Evolutionary conservation across 2,797 vertebrate species (phyloP).

Genomic region (Oophaga sylvatica): DNA sequence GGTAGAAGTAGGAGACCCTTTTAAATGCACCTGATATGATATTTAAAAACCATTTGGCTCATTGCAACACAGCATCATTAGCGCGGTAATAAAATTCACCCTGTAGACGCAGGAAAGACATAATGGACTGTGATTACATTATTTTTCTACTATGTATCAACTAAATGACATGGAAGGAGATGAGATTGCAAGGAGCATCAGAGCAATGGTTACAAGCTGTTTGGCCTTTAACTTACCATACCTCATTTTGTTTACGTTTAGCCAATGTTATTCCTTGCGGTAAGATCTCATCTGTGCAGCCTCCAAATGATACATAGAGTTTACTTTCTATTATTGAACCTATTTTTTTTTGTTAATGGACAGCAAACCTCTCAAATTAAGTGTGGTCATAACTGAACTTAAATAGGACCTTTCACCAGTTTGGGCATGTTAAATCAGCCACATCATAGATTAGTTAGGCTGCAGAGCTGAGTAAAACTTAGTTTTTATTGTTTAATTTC

Average conservation of each 20-base stretch:
- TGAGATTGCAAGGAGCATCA: slow-evolving; percentile 8
- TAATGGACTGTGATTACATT: slow-evolving; percentile 58
- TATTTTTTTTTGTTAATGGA: not conserved
- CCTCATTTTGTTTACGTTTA: slow-evolving; percentile 9
- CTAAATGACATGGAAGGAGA: slow-evolving; percentile 41
- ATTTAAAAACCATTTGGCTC: slow-evolving; percentile 58
- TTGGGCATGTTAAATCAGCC: too few species aligned
- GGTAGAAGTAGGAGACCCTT: slow-evolving; percentile 36
- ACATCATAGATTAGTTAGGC: too few species aligned
- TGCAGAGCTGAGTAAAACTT: too few species aligned
- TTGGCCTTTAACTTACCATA: slow-evolving; percentile 6
- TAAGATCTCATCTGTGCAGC: not conserved
- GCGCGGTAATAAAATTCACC: slow-evolving; percentile 47
- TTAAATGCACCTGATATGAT: slow-evolving; percentile 58
- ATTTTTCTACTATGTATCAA: slow-evolving; percentile 50
- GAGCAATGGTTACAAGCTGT: slow-evolving; percentile 7
- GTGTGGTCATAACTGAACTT: not conserved
- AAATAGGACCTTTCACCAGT: too few species aligned
- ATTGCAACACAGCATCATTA: slow-evolving; percentile 46
- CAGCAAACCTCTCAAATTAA: not conserved
- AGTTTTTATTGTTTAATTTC: too few species aligned
- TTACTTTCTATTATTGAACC: not conserved
- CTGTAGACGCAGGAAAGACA: slow-evolving; percentile 44
- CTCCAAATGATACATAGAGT: not conserved
- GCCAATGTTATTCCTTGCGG: not conserved